Percentiles rank a stretch among this genome's conserved stretches.
Evolutionary conservation across 2,797 vertebrate species (phyloP).

Genomic region (Sebastes trivittatus): DNA sequence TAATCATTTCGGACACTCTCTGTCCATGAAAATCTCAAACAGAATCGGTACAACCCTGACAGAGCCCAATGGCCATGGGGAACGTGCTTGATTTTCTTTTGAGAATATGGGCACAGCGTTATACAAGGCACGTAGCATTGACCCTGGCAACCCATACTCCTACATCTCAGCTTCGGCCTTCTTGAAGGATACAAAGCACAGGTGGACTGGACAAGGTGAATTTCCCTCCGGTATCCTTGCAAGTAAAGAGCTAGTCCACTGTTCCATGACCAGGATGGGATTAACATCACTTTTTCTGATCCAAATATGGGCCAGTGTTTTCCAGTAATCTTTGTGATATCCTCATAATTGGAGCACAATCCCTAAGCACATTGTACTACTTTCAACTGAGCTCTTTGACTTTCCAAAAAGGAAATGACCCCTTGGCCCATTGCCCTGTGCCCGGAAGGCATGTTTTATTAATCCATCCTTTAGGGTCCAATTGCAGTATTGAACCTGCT

Average conservation of each 20-base stretch:
- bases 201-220: too few species aligned
- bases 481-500: not conserved
- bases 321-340: not conserved
- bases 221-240: too few species aligned
- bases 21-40: not conserved
- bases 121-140: not conserved
- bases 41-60: not conserved
- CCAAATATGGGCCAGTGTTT: not conserved
- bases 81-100: not conserved
- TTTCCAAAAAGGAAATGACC: not conserved
- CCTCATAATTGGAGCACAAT: not conserved
- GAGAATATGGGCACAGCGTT: not conserved
- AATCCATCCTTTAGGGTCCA: not conserved
- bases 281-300: not conserved
- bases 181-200: not conserved
- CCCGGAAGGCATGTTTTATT: not conserved
- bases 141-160: not conserved
- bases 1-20: not conserved
- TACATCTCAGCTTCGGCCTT: not conserved
- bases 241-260: not conserved
- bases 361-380: not conserved
- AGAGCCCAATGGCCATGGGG: not conserved
- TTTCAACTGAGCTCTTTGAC: not conserved
- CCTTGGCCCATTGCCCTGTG: not conserved
- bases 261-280: not conserved